Evolutionary conservation across 1,140 invertebrate species (phyloP).

Genomic region (Drosophila ohnishii): DNA sequence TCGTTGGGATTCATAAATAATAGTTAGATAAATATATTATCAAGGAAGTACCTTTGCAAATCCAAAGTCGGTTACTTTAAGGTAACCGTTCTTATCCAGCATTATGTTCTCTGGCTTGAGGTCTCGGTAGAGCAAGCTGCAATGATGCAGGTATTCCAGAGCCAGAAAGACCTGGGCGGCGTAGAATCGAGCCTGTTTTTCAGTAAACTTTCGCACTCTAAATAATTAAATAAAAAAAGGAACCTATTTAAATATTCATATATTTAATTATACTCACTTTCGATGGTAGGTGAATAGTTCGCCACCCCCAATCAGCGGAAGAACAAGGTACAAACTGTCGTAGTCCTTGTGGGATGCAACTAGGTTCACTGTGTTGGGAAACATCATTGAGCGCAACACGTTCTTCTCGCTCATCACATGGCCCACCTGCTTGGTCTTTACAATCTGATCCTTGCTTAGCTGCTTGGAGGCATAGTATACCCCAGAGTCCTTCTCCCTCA

Average conservation of each 20-base stretch:
- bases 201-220: slow-evolving; percentile 89
- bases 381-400: slow-evolving; percentile 91
- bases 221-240: background rate
- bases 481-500: slow-evolving; percentile 40
- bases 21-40: background rate
- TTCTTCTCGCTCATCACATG: slow-evolving; percentile 94
- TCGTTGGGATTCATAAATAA: too few relatives aligned
- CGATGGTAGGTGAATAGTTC: slow-evolving; percentile 93
- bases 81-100: slow-evolving; percentile 93
- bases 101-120: slow-evolving; percentile 98
- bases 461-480: slow-evolving; percentile 95
- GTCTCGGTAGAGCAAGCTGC: slow-evolving; percentile 96
- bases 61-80: slow-evolving; percentile 94
- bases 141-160: slow-evolving; percentile 96
- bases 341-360: slow-evolving; percentile 94
- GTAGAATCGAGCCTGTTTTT: slow-evolving; percentile 94
- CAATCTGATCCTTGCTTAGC: slow-evolving; percentile 93
- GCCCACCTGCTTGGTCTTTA: slow-evolving; percentile 93
- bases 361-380: slow-evolving; percentile 93
- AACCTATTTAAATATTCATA: background rate
- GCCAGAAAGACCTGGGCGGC: slow-evolving; percentile 95
- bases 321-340: slow-evolving; percentile 91
- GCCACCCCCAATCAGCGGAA: slow-evolving; percentile 92
- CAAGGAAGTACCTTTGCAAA: slow-evolving; percentile 90
- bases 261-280: slow-evolving; percentile 70